Evolutionary conservation across 1,140 invertebrate genomes (phyloP).

Genomic region (Zaprionus lachaisei): DNA sequence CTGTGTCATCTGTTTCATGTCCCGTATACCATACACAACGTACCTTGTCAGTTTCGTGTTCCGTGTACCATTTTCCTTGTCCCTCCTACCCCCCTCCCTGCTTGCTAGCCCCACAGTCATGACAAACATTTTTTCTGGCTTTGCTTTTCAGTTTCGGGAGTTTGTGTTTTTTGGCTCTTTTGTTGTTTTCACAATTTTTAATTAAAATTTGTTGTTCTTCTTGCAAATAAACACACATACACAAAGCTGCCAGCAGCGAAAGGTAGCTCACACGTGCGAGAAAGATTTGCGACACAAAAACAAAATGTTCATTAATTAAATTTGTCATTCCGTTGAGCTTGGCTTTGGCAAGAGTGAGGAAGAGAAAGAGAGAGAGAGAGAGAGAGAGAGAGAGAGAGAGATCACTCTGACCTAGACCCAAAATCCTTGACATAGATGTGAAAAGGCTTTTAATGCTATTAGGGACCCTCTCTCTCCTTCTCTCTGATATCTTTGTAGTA

Average conservation of each 20-base stretch:
- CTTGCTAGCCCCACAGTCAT: slow-evolving; percentile 29
- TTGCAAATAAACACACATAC: slow-evolving; percentile 29
- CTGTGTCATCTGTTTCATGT: background rate
- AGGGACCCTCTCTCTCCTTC: background rate
- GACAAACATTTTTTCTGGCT: slow-evolving; percentile 27
- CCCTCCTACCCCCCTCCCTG: background rate
- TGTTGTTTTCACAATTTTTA: slow-evolving; percentile 43
- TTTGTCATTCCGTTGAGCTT: slow-evolving; percentile 30
- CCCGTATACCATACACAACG: background rate
- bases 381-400: background rate
- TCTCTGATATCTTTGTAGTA: background rate
- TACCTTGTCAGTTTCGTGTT: background rate
- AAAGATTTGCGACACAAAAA: slow-evolving; percentile 33
- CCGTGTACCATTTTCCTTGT: background rate
- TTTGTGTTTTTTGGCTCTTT: slow-evolving; percentile 13
- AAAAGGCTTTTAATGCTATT: background rate
- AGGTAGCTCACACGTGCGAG: slow-evolving; percentile 37
- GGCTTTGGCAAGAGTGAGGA: background rate
- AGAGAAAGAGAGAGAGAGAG: background rate
- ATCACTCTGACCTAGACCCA: background rate
- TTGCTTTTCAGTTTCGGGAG: slow-evolving; percentile 19
- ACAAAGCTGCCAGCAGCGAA: slow-evolving; percentile 22
- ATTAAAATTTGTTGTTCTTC: slow-evolving; percentile 46
- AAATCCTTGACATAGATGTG: background rate
- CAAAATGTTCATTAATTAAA: slow-evolving; percentile 51